Percentiles rank a stretch among this genome's conserved stretches.
Evolutionary conservation across 2,797 vertebrate genomes (phyloP).

Genomic region (Notolepis coatsorum): DNA sequence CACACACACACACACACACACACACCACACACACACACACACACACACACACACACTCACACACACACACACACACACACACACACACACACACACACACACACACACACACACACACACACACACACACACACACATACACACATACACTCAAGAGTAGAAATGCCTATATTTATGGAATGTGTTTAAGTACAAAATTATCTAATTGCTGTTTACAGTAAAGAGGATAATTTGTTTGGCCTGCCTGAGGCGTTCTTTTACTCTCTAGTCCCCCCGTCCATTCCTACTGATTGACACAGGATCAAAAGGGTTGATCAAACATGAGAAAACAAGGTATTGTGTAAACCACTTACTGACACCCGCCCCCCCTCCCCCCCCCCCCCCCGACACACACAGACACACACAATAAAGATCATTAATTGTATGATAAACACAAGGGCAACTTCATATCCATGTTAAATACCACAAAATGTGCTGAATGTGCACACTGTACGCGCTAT

Average conservation of each 20-base stretch:
- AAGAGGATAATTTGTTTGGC: conserved; percentile 54
- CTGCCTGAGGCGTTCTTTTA: conserved; percentile 7
- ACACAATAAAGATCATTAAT: no score
- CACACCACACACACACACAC: not conserved
- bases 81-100: not conserved
- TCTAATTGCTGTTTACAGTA: conserved; percentile 52
- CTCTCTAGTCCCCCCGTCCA: conserved; percentile 47
- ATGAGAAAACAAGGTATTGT: not conserved
- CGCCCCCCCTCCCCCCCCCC: no score
- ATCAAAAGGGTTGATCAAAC: no score
- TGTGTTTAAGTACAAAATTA: conserved; percentile 29
- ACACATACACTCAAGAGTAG: not conserved
- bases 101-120: not conserved
- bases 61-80: not conserved
- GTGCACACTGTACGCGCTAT: no score
- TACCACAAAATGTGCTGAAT: no score
- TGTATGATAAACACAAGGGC: no score
- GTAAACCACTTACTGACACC: conserved; percentile 19
- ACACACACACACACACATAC: not conserved
- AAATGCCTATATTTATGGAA: conserved; percentile 38
- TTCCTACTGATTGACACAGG: conserved; percentile 43
- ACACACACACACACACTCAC: not conserved
- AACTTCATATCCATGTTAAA: no score
- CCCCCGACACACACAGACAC: no score
- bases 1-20: not conserved